Percentiles rank a stretch among this genome's conserved stretches.
phyloP scores from a whole-genome alignment of 2,113 vertebrate species.

The Pitta sordida region DNA sequence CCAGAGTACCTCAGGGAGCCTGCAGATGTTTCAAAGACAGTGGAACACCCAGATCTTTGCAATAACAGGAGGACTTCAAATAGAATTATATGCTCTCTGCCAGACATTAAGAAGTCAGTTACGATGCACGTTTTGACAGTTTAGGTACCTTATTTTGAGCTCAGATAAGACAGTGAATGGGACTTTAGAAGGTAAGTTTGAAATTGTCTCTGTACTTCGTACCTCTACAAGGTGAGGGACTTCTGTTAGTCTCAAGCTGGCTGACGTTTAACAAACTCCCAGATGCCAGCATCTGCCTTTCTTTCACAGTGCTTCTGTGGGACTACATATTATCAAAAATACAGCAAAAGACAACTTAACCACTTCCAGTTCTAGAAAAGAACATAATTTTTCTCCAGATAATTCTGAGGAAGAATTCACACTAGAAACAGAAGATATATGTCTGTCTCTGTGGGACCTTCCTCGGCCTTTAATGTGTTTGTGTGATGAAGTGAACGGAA shows the following conservation, averaged over 20 bases:
- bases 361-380: not conserved
- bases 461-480: not conserved
- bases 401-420: not conserved
- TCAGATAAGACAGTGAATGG: not conserved
- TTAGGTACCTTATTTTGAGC: not conserved
- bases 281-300: not conserved
- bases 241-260: not conserved
- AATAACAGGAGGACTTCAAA: not conserved
- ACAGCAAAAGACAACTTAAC: not conserved
- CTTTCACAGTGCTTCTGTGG: not conserved
- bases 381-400: not conserved
- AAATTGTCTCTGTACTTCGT: not conserved
- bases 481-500: not conserved
- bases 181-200: not conserved
- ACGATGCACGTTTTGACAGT: not conserved
- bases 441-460: not conserved
- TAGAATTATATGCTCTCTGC: rapidly evolving
- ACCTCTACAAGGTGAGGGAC: no score
- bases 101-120: not conserved
- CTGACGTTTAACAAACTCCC: not conserved
- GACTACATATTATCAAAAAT: not conserved
- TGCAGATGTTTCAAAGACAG: not conserved
- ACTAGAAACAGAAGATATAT: not conserved
- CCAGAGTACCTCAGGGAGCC: not conserved
- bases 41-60: not conserved